These are phyloP conservation scores for Thalassoma bifasciatum DNA, from an alignment of 2,113 vertebrate species.

Conservation along the genomic window DNA sequence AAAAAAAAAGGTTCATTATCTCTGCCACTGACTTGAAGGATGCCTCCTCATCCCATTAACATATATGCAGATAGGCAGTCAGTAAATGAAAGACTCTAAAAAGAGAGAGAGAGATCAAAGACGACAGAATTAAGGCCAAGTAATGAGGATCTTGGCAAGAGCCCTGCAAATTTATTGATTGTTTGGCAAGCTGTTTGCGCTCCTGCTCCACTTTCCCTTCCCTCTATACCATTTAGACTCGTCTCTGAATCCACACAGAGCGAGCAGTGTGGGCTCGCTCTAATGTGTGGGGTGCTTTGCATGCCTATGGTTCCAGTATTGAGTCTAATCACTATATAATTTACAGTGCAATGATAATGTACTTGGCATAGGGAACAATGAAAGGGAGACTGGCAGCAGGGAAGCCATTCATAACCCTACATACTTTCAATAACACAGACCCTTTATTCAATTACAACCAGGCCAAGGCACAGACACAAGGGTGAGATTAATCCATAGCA, in stretches of 20 bases:
- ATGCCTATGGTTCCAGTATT: slow-evolving; percentile 53
- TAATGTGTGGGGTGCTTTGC: slow-evolving; percentile 30
- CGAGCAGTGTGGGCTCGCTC: slow-evolving; percentile 57
- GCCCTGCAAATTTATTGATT: slow-evolving; percentile 81
- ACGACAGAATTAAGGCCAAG: slow-evolving; percentile 79
- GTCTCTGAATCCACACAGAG: slow-evolving; percentile 63
- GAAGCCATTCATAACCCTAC: slow-evolving; percentile 61
- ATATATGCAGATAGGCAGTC: slow-evolving; percentile 73
- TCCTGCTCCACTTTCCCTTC: slow-evolving; percentile 61
- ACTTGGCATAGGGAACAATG: slow-evolving; percentile 73
- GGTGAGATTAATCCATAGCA: slow-evolving; percentile 32
- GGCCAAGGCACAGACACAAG: slow-evolving; percentile 38
- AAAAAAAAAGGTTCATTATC: slow-evolving; percentile 52
- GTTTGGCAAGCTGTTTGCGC: slow-evolving; percentile 76
- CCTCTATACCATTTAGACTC: slow-evolving; percentile 62
- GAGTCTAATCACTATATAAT: slow-evolving; percentile 81
- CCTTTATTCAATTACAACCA: slow-evolving; percentile 74
- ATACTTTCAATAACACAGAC: slow-evolving; percentile 56
- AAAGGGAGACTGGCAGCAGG: slow-evolving; percentile 59
- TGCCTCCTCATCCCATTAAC: slow-evolving; percentile 68
- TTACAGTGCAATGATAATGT: slow-evolving; percentile 77
- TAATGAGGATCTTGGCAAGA: slow-evolving; percentile 82
- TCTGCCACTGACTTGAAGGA: slow-evolving; percentile 68
- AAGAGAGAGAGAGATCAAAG: slow-evolving; percentile 76
- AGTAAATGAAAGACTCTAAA: slow-evolving; percentile 74